Base-by-base conservation (phyloP, 2,113 vertebrate genomes). In the Thymallus thymallus region DNA sequence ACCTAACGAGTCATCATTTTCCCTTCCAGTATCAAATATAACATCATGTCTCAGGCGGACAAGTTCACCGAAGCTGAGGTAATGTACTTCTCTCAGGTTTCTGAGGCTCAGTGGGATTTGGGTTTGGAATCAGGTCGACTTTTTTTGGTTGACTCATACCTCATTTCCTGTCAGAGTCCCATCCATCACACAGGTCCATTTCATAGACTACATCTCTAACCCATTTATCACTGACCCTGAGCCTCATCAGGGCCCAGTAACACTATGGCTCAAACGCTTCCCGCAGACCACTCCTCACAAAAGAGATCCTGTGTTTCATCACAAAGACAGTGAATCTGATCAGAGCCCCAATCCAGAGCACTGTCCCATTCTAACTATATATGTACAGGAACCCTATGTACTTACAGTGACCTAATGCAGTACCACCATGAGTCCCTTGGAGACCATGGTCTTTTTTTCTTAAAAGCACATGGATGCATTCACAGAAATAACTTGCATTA, bases 31-130 rank as follows among this genome's bases (percentile, higher is more conserved):
- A 95, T 97, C 85, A 95, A 95, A 79, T 94, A 95, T 80, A 93
- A 94, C 85, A 93, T 97, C 13, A 96, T 95, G 94, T 97, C 95
- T 22, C 95, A 97, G 79, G 96, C 95, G 29, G 96, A 97, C 85
- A 93, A 95, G 69, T 97, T 97, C 92, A 94, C 90, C 2, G 93
- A 95, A 76, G 94, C 94, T 65, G 95, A 97, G 95, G 96, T 96
- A 87, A 88, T 88, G 13, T 12, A 1, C 6, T 4, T 65, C 10
- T 72, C 45, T 10, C 24, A 22, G 30, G 58, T 48, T 66, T 48
- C 61, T 55, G 23, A 73, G 26, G 22, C 69, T 48, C 20, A 22
- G 22, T 35, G 26, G 2, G 16, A 68, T 63, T 30, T 3, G 2
- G 48, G 12, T 45, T 77, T 71, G 69, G 63, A 66, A 67, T 67